Conservation (phyloP, 2,797 vertebrate species). For the Masticophis lateralis region DNA sequence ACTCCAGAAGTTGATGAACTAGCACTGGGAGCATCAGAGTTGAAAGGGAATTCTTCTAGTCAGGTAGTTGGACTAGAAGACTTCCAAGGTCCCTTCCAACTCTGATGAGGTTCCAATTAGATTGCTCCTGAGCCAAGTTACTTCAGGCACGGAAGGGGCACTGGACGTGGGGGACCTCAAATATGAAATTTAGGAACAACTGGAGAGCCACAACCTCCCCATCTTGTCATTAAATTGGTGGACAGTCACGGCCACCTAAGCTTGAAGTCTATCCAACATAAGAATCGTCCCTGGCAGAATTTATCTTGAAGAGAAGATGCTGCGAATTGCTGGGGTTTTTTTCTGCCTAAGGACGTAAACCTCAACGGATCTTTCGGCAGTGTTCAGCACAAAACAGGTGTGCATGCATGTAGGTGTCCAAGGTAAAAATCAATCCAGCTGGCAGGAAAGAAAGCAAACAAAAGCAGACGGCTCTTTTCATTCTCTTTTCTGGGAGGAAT, state of each 20-base stretch:
- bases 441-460: neutral
- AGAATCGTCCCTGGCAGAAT: neutral
- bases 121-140: neutral
- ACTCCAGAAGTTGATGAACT: neutral
- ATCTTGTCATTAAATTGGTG: neutral
- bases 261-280: neutral
- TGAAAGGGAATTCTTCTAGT: neutral
- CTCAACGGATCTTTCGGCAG: neutral
- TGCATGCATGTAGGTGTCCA: neutral
- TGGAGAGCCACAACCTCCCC: neutral
- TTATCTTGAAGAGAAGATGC: neutral
- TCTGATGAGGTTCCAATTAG: neutral
- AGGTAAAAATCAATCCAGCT: conserved; percentile 12
- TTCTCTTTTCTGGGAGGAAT: neutral
- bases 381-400: neutral
- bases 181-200: neutral
- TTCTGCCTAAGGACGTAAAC: neutral
- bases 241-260: too few species aligned
- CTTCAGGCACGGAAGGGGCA: neutral
- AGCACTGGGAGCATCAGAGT: neutral
- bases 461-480: neutral
- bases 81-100: neutral
- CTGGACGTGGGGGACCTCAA: neutral
- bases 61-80: neutral
- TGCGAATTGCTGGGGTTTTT: neutral